These are phyloP conservation scores for Teleogryllus oceanicus DNA, from an alignment of 2,888 invertebrate species.

Conservation along the genomic window DNA sequence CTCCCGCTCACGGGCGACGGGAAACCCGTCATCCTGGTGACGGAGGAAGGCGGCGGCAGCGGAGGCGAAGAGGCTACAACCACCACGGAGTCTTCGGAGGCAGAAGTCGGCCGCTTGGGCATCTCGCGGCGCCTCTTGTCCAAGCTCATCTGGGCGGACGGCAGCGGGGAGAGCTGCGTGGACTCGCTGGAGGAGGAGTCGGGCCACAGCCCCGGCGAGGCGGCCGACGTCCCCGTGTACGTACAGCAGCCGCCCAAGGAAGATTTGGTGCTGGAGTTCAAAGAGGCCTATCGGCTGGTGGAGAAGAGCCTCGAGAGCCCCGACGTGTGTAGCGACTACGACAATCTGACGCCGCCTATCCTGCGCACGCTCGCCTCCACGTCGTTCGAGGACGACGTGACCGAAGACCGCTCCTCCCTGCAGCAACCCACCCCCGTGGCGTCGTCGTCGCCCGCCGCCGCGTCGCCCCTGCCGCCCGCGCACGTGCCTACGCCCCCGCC, in stretches of 20 bases:
- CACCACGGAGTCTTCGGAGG: neutral
- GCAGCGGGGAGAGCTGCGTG: slow-evolving; percentile 21
- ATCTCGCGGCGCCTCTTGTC: neutral
- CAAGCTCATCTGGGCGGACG: slow-evolving; percentile 3
- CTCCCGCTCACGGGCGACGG: neutral
- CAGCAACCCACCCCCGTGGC: neutral
- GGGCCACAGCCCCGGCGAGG: neutral
- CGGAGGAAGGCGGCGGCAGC: slow-evolving; percentile 6
- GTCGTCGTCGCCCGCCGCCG: neutral
- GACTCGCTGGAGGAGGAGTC: slow-evolving; percentile 11
- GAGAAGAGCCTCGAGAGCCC: slow-evolving; percentile 26
- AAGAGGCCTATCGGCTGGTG: slow-evolving; percentile 20
- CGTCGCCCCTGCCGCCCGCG: neutral
- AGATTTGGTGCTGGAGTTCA: slow-evolving; percentile 22
- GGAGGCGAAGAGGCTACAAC: neutral
- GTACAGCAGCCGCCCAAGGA: slow-evolving; percentile 1
- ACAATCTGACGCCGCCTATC: slow-evolving; percentile 43
- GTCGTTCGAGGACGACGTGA: slow-evolving; percentile 20
- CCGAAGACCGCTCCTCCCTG: neutral
- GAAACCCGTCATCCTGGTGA: slow-evolving; percentile 18
- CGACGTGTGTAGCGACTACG: slow-evolving; percentile 31
- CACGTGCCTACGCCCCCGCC: too few species aligned
- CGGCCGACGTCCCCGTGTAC: neutral
- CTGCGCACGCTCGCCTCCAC: neutral
- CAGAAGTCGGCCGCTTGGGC: neutral